Conservation (phyloP, 2,797 vertebrate genomes). For the Pangasius larnaudii region DNA sequence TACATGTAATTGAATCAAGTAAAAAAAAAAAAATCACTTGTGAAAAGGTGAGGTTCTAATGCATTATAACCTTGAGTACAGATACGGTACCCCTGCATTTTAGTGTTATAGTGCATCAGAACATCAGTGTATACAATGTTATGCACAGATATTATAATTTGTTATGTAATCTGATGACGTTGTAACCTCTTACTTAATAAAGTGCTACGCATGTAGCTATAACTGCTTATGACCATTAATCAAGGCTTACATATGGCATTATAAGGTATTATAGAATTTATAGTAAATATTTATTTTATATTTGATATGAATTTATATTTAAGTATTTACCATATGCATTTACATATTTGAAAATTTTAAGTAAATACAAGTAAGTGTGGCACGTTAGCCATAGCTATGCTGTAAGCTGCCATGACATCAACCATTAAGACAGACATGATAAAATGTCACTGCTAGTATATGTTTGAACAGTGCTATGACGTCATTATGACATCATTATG, state of each 20-base stretch:
- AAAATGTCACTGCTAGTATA: background rate
- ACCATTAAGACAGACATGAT: background rate
- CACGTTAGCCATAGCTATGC: background rate
- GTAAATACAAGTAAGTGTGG: background rate
- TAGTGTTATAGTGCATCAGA: background rate
- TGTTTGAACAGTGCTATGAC: background rate
- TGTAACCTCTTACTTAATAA: background rate
- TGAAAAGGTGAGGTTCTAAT: background rate
- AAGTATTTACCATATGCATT: background rate
- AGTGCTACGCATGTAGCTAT: background rate
- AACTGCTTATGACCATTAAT: background rate
- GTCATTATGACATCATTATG: background rate
- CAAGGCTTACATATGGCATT: too few species aligned
- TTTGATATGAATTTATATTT: too few species aligned
- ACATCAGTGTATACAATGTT: background rate
- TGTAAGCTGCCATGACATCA: background rate
- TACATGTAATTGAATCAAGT: background rate
- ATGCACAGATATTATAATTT: background rate
- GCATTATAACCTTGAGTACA: background rate
- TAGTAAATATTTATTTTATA: too few species aligned
- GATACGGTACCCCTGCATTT: too few species aligned
- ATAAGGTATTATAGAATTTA: too few species aligned
- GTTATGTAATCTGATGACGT: too few species aligned
- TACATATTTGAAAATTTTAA: too few species aligned
- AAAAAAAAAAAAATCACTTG: too few species aligned